These are phyloP conservation scores for Halesus radiatus DNA, from an alignment of 1,140 invertebrate species.

Conservation along the genomic window DNA sequence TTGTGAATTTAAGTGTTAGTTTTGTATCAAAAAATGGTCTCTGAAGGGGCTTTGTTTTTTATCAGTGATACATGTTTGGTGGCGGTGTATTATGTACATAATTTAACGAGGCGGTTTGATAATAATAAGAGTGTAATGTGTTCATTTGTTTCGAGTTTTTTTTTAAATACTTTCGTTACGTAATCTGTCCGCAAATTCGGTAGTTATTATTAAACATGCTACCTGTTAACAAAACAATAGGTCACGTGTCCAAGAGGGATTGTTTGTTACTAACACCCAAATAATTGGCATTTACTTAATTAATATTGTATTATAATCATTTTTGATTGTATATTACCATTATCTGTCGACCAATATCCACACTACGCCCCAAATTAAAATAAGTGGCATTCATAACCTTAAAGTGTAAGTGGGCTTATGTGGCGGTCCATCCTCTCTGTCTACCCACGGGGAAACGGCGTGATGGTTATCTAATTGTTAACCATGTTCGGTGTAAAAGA, in stretches of 20 bases:
- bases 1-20: background rate
- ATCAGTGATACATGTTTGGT: conserved; percentile 14
- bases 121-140: background rate
- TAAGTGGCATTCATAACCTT: too few relatives aligned
- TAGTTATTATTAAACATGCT: background rate
- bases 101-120: conserved; percentile 5
- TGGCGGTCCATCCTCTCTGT: too few relatives aligned
- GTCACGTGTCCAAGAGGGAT: conserved; percentile 6
- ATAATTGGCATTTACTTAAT: too few relatives aligned
- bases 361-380: too few relatives aligned
- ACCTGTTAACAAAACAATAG: conserved; percentile 32
- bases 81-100: background rate
- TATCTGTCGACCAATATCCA: too few relatives aligned
- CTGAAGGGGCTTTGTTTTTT: background rate
- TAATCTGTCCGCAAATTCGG: background rate
- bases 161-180: background rate
- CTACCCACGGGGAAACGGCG: too few relatives aligned
- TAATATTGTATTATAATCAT: too few relatives aligned
- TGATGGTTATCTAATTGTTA: too few relatives aligned
- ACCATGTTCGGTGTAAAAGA: too few relatives aligned
- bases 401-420: too few relatives aligned
- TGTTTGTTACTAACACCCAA: too few relatives aligned
- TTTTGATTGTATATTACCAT: too few relatives aligned
- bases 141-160: conserved; percentile 3
- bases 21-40: conserved; percentile 5